phyloP scores from a whole-genome alignment of 2,888 invertebrate genomes.

The Xestoiulus laeticollis region DNA sequence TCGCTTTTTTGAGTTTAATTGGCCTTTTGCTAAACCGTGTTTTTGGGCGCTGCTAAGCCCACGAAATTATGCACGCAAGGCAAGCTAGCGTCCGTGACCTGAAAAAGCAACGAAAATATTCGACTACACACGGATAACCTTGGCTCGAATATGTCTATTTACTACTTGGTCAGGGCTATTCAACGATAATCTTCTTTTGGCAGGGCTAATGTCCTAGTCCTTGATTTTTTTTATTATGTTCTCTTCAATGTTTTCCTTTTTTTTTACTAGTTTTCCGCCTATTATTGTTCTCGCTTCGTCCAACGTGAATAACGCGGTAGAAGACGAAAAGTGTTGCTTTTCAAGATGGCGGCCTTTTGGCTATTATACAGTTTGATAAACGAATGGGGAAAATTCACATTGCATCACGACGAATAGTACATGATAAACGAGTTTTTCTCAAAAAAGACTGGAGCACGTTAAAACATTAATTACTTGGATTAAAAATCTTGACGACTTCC shows the following conservation, averaged over 20 bases:
- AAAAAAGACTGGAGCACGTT: too few relatives aligned
- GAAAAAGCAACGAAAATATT: slow-evolving; percentile 16
- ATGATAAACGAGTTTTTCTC: too few relatives aligned
- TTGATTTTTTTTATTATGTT: slow-evolving; percentile 25
- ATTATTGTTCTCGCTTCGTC: neutral
- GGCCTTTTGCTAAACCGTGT: neutral
- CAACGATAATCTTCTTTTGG: slow-evolving; percentile 37
- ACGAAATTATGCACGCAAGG: slow-evolving; percentile 30
- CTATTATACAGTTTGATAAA: neutral
- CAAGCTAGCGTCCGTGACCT: slow-evolving; percentile 3
- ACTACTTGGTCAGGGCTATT: slow-evolving; percentile 34
- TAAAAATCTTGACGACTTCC: too few relatives aligned
- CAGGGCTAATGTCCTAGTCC: slow-evolving; percentile 37
- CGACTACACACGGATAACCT: slow-evolving; percentile 27
- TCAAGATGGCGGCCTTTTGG: neutral
- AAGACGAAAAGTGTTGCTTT: neutral
- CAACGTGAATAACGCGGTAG: neutral
- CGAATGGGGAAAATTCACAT: too few relatives aligned
- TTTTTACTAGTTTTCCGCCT: neutral
- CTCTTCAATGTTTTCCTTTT: slow-evolving; percentile 30
- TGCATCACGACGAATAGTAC: too few relatives aligned
- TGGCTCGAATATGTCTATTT: slow-evolving; percentile 34
- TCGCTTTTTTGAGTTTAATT: neutral
- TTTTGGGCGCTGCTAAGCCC: neutral
- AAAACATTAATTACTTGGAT: too few relatives aligned